Conservation (phyloP, 2,113 vertebrate species). For the Chaetorhynchus papuensis region DNA sequence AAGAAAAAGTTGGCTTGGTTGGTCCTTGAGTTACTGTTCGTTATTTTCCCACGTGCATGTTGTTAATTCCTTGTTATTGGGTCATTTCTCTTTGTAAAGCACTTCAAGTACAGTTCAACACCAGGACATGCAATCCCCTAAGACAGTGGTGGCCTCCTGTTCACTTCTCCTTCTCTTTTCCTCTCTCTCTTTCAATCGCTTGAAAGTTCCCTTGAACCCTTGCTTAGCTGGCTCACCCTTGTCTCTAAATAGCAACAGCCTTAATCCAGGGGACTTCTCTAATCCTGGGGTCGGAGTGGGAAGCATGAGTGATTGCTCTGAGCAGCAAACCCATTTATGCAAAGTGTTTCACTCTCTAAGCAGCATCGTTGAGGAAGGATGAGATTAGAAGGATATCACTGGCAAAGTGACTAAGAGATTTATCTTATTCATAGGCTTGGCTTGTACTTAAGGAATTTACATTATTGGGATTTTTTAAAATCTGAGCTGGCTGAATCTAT, state of each 20-base stretch:
- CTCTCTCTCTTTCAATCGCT: neutral
- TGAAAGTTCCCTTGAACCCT: neutral
- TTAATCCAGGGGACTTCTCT: constrained; percentile 48
- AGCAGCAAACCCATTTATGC: constrained; percentile 48
- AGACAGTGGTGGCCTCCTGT: neutral
- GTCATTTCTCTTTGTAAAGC: neutral
- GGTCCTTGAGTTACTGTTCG: neutral
- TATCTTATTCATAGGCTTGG: constrained; percentile 49
- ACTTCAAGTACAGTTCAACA: neutral
- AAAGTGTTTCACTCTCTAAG: constrained; percentile 31
- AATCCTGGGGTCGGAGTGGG: neutral
- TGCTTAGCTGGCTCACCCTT: constrained; percentile 3
- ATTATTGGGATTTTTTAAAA: constrained; percentile 46
- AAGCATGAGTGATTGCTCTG: constrained; percentile 5
- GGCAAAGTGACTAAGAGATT: constrained; percentile 60
- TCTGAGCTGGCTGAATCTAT: neutral
- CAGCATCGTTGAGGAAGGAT: constrained; percentile 26
- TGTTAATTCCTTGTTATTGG: neutral
- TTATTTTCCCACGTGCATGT: neutral
- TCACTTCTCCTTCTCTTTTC: neutral
- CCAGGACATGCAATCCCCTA: neutral
- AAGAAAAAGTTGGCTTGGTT: neutral
- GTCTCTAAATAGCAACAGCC: constrained; percentile 46
- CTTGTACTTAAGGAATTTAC: constrained; percentile 52
- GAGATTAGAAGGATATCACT: constrained; percentile 60